phyloP scores from a whole-genome alignment of 2,797 vertebrate genomes.

The Streptopelia turtur region DNA sequence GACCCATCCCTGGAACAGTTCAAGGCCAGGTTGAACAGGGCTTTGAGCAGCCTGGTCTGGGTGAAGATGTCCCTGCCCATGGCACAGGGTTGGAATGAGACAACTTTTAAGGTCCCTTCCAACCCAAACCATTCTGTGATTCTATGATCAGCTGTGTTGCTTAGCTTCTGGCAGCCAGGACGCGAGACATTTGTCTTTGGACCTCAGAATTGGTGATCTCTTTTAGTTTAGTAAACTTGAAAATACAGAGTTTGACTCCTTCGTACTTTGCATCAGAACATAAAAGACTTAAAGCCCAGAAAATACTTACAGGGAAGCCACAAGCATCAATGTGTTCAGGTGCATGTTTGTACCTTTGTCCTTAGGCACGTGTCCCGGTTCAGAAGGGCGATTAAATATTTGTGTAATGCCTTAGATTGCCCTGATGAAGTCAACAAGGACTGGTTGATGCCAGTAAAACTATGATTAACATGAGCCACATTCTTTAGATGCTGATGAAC shows the following conservation, averaged over 20 bases:
- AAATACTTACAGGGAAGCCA: neutral
- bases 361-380: neutral
- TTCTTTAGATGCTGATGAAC: constrained; percentile 18
- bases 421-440: neutral
- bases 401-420: constrained; percentile 11
- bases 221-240: neutral
- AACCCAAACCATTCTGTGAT: too few species aligned
- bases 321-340: neutral
- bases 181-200: neutral
- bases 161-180: neutral
- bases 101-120: too few species aligned
- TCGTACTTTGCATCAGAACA: neutral
- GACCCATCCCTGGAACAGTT: too few species aligned
- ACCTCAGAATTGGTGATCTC: neutral
- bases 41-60: too few species aligned
- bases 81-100: too few species aligned
- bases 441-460: neutral
- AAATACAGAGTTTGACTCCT: neutral
- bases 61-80: too few species aligned
- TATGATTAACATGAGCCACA: neutral
- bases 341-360: constrained; percentile 31
- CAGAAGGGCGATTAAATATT: constrained; percentile 7
- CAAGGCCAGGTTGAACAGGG: too few species aligned
- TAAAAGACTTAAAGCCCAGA: neutral
- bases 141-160: neutral